phyloP scores from a whole-genome alignment of 1,140 invertebrate species.

The Zaprionus nigranus region DNA sequence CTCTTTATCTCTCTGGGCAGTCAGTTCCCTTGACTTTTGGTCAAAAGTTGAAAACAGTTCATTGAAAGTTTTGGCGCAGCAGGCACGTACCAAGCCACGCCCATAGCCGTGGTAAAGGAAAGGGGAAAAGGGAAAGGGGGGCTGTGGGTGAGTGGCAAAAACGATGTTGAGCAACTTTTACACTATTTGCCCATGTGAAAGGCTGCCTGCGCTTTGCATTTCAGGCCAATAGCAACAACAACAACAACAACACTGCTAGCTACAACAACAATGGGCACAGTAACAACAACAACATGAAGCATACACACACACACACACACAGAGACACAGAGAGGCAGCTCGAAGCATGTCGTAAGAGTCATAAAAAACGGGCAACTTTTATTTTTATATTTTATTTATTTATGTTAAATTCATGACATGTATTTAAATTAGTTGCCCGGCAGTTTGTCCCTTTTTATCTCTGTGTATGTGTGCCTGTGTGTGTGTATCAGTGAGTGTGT shows the following conservation, averaged over 20 bases:
- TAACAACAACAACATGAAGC: slow-evolving; percentile 29
- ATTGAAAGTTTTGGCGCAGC: slow-evolving; percentile 59
- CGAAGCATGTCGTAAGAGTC: slow-evolving; percentile 43
- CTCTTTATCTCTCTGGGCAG: neutral
- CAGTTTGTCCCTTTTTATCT: slow-evolving; percentile 57
- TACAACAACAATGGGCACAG: slow-evolving; percentile 9
- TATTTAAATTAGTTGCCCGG: slow-evolving; percentile 77
- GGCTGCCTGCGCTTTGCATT: slow-evolving; percentile 56
- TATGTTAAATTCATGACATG: slow-evolving; percentile 78
- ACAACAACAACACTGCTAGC: slow-evolving; percentile 28
- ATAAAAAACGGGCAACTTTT: slow-evolving; percentile 57
- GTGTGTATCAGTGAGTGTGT: slow-evolving; percentile 17
- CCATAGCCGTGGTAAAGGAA: neutral
- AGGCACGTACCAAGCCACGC: slow-evolving; percentile 48
- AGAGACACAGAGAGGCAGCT: slow-evolving; percentile 5
- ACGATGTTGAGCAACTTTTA: slow-evolving; percentile 45
- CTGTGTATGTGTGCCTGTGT: neutral
- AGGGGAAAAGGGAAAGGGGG: too few relatives aligned
- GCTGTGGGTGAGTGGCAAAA: slow-evolving; percentile 14
- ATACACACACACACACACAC: neutral
- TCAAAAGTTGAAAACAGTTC: slow-evolving; percentile 51
- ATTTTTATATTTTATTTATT: slow-evolving; percentile 49
- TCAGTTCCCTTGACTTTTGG: slow-evolving; percentile 31
- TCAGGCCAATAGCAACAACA: slow-evolving; percentile 37
- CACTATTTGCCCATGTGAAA: slow-evolving; percentile 71